Base-by-base conservation (phyloP, 2,113 vertebrate species). In the Eulacestoma nigropectus region DNA sequence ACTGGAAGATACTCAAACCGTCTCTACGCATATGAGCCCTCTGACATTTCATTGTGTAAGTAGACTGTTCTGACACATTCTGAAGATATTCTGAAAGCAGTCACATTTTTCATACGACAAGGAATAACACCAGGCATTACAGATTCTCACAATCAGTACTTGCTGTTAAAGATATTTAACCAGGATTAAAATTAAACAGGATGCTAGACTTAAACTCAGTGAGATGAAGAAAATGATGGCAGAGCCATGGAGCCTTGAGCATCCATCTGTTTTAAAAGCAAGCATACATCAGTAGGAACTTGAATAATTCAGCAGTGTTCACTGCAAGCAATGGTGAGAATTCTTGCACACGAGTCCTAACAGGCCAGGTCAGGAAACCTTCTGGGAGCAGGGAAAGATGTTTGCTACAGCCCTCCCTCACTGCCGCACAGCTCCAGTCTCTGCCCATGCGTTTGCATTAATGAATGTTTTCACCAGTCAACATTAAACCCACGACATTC, bases 1-100 rank as follows among this genome's bases (percentile, higher is more conserved):
- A 98, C 97, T 4, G 99, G 99, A 21, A 99, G 98, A 96, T 99
- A 99, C 50, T 95, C 97, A 33, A 99, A 99, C 95, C 99, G 99
- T 55, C 97, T 99, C 96, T 99, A 99, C 0, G 98, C 99, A 18
- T 99, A 99, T 0, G 99, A 99, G 94, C 98, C 99, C 16, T 55
- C 56, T 18, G 99, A 99, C 95, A 37, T 96, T 80, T 78, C 97
- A 30, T 44, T 99, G 62, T 63, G 99, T 99, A 98, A 99, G 99
- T 99, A 89, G 26, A 1, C 0, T 16, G 13, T n/a, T 86, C 85
- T 44, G 72, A 68, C n/a, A 87, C 10, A 11, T 50, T 53, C 85
- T 26, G 56, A 76, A 65, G 78, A 77, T 86, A 50, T 16, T 62
- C 73, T 57, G 44, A 80, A 70, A 78, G 76, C 25, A 70, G 60